Percentiles rank a stretch among this genome's conserved stretches.
These are phyloP conservation scores for Xyliphius kryptos DNA, from an alignment of 2,113 vertebrate genomes.

Conservation along the genomic window DNA sequence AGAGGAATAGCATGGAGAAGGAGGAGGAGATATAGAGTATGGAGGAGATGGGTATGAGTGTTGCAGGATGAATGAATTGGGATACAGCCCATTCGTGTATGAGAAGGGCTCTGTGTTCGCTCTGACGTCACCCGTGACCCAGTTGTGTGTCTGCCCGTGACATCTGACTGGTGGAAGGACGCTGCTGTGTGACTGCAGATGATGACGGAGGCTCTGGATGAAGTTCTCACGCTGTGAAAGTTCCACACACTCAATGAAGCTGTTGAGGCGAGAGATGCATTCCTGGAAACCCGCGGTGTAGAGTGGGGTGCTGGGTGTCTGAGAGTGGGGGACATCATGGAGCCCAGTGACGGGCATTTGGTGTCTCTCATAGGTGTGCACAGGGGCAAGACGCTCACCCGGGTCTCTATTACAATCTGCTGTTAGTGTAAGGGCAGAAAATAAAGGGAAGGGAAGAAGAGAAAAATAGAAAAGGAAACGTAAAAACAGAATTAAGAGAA, in stretches of 20 bases:
- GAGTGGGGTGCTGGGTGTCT: slow-evolving; percentile 15
- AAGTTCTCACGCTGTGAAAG: slow-evolving; percentile 35
- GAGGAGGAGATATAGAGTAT: slow-evolving; percentile 46
- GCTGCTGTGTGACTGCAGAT: slow-evolving; percentile 28
- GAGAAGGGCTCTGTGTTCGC: slow-evolving; percentile 35
- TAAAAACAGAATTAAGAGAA: not conserved
- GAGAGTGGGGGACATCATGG: slow-evolving; percentile 14
- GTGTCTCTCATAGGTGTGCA: not conserved
- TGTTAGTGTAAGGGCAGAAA: no score
- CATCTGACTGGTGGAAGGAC: slow-evolving; percentile 13
- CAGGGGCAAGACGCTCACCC: not conserved
- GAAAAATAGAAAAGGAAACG: not conserved
- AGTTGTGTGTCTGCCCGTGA: slow-evolving; percentile 11
- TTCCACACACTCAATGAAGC: slow-evolving; percentile 41
- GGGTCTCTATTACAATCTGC: slow-evolving; percentile 18
- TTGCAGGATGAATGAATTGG: slow-evolving; percentile 31
- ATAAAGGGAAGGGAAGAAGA: not conserved
- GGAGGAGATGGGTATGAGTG: slow-evolving; percentile 44
- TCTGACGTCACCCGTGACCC: slow-evolving; percentile 8
- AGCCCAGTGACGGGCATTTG: not conserved
- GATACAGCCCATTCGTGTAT: slow-evolving; percentile 24
- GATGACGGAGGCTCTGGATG: slow-evolving; percentile 34
- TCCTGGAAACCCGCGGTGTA: slow-evolving; percentile 46
- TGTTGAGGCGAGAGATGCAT: slow-evolving; percentile 35
- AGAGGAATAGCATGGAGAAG: slow-evolving; percentile 44